Evolutionary conservation across 2,113 vertebrate genomes (phyloP).

Genomic region (Cinclus cinclus): DNA sequence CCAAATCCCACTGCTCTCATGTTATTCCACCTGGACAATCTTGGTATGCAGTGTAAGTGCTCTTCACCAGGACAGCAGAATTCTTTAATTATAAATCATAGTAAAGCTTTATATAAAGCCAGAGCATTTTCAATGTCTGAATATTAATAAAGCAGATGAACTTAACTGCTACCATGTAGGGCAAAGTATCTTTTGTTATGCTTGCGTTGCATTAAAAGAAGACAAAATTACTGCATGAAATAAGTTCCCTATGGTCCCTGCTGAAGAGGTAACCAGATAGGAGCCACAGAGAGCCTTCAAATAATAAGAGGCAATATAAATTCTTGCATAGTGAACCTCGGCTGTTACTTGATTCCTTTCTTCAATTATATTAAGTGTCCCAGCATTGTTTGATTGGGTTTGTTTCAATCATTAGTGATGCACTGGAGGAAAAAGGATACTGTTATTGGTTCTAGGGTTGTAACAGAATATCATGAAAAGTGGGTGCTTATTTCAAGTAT

Average conservation of each 20-base stretch:
- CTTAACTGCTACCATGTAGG: not conserved
- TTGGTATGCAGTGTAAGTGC: not conserved
- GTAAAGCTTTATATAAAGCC: not conserved
- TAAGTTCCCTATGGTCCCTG: not conserved
- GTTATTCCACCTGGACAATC: not conserved
- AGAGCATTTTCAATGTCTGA: not conserved
- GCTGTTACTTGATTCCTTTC: conserved; percentile 56
- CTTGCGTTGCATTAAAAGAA: not conserved
- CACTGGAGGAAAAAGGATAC: conserved; percentile 20
- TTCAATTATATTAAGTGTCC: conserved; percentile 67
- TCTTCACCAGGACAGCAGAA: not conserved
- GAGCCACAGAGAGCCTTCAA: conserved; percentile 21
- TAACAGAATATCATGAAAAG: conserved; percentile 15
- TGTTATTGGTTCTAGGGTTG: not conserved
- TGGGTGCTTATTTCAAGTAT: not conserved
- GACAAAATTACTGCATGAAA: conserved; percentile 40
- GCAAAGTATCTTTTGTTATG: not conserved
- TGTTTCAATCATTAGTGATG: conserved; percentile 60
- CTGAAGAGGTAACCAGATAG: conserved; percentile 4
- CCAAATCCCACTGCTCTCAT: not conserved
- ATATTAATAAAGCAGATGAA: not conserved
- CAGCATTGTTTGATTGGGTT: conserved; percentile 41
- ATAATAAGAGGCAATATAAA: conserved; percentile 53
- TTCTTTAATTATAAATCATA: not conserved
- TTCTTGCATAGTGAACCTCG: conserved; percentile 32